These are phyloP conservation scores for Stichodactyla mertensii DNA, from an alignment of 64 coral and sea anemone species.

Conservation along the genomic window DNA sequence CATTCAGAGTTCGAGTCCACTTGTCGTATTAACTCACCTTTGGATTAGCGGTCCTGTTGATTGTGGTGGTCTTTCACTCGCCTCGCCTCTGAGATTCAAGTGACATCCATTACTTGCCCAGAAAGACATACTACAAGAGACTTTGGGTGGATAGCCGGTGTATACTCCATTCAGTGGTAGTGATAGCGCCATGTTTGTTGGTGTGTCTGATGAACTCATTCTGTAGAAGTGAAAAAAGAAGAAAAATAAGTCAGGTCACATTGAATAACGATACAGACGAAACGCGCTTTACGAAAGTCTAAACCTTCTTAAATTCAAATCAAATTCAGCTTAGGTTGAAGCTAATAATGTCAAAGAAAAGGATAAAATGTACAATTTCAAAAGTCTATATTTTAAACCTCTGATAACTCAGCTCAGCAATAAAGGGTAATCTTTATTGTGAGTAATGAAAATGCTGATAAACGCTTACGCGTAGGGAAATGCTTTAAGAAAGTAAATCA, in stretches of 20 bases:
- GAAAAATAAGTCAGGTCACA: background rate
- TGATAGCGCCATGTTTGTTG: background rate
- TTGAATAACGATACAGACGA: background rate
- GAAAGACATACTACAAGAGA: constrained; percentile 10
- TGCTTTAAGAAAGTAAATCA: background rate
- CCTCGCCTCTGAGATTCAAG: background rate
- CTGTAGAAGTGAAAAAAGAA: background rate
- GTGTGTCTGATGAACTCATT: constrained; percentile 12
- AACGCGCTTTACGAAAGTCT: background rate
- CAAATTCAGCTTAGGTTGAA: background rate
- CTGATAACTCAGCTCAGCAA: background rate
- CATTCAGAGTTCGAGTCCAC: background rate
- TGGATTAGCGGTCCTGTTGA: background rate
- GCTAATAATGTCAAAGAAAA: background rate
- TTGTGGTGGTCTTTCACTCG: background rate
- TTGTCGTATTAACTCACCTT: background rate
- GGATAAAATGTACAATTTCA: background rate
- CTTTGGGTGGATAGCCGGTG: background rate
- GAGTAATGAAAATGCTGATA: background rate
- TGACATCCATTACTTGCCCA: background rate
- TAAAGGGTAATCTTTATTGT: background rate
- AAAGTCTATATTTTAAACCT: background rate
- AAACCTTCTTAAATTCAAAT: background rate
- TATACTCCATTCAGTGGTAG: background rate
- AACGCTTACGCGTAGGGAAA: background rate